Base-by-base conservation (phyloP, 2,888 invertebrate species). In the Tineola bisselliella region DNA sequence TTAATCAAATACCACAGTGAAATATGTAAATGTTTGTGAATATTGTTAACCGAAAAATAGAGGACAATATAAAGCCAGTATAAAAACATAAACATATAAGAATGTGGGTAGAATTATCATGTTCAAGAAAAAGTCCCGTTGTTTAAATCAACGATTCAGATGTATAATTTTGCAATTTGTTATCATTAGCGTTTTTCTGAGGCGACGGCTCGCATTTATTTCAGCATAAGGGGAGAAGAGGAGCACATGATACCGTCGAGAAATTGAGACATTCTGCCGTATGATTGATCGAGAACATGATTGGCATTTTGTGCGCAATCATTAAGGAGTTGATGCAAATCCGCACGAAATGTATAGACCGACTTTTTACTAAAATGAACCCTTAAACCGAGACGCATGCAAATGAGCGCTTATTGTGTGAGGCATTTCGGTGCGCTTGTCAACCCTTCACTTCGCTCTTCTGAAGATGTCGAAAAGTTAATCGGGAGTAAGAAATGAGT, bases 121-220 rank as follows among this genome's bases (percentile, higher is more conserved):
- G 5, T 38, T 6, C n/a, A 38, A 38, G 38, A 38, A 38, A 38
- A 38, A 38, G n/a, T 38, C 38, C 38, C 38, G 38, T 48, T 54
- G 19, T n/a, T 54, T 54, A 54, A 54, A 54, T 54, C 54, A 25
- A 54, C 19, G 54, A 18, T 25, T 25, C 18, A 18, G 54, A 33
- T 73, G 82, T 73, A 84, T 83, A 84, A 84, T 81, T 76, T 68
- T 63, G 72, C 77, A 77, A 84, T 84, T 81, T 81, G 80, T 83
- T 79, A 84, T 79, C 79, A 81, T 84, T 81, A 83, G 69, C 64
- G 76, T 77, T 79, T 76, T 79, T 78, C 71, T 72, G 74, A 69
- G 67, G 69, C 66, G 71, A 68, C 71, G 72, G 72, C 67, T 67
- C 69, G 68, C 69, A 65, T 54, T 12, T 2, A 54, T n/a, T 48